Percentiles rank a stretch among this genome's conserved stretches.
Conservation (phyloP, 2,888 invertebrate genomes). For the Sacculina carcini region DNA sequence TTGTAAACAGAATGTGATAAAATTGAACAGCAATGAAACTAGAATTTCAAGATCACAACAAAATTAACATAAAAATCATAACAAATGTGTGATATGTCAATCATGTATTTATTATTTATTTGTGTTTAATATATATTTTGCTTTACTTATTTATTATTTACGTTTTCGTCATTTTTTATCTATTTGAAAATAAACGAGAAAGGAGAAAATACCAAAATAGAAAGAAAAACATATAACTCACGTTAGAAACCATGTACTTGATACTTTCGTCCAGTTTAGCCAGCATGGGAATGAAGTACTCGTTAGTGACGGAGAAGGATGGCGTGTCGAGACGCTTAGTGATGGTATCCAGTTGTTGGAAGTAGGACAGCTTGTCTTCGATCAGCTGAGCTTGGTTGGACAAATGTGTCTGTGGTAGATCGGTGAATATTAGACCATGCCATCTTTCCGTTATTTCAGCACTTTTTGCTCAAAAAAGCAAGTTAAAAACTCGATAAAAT, state of each 20-base stretch:
- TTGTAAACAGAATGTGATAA: too few species aligned
- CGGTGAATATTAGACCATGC: too few species aligned
- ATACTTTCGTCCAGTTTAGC: conserved; percentile 64
- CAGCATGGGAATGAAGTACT: conserved; percentile 52
- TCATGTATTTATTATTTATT: too few species aligned
- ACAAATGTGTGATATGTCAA: too few species aligned
- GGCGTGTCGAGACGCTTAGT: conserved; percentile 53
- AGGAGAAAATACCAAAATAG: too few species aligned
- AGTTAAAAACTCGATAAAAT: neutral
- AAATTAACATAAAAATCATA: too few species aligned
- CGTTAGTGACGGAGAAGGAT: conserved; percentile 52
- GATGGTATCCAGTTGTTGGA: conserved; percentile 53
- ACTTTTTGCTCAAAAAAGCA: neutral
- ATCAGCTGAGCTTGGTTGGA: conserved; percentile 53
- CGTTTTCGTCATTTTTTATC: too few species aligned
- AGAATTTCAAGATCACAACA: too few species aligned
- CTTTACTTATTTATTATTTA: too few species aligned
- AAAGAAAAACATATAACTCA: conserved; percentile 29
- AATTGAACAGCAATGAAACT: too few species aligned
- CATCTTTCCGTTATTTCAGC: too few species aligned
- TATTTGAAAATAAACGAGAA: too few species aligned
- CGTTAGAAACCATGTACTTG: conserved; percentile 52
- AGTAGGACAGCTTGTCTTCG: conserved; percentile 50
- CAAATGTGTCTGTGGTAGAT: conserved; percentile 37
- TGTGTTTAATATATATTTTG: conserved; percentile 12